phyloP scores from a whole-genome alignment of 2,797 vertebrate species.

The Oryzias sinensis region DNA sequence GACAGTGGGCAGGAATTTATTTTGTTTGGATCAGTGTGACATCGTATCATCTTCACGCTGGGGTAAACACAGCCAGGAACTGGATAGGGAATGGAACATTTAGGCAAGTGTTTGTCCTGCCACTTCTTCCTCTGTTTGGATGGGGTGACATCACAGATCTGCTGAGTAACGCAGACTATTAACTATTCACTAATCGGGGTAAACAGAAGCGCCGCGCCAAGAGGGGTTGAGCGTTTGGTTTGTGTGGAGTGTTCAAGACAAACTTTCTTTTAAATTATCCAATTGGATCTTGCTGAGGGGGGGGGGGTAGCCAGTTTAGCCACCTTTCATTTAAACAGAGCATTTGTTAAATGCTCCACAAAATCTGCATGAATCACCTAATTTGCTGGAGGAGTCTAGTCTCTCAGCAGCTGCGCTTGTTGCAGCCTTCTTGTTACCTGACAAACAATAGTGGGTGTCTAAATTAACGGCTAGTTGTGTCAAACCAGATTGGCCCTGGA shows the following conservation, averaged over 20 bases:
- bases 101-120: conserved; percentile 58
- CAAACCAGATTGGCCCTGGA: conserved; percentile 63
- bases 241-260: conserved; percentile 18
- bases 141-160: conserved; percentile 47
- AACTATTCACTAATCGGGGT: conserved; percentile 41
- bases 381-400: conserved; percentile 4
- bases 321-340: too few relatives aligned
- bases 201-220: conserved; percentile 33
- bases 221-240: conserved; percentile 12
- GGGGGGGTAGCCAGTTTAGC: too few relatives aligned
- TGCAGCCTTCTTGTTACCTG: conserved; percentile 35
- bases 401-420: conserved; percentile 44
- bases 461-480: conserved; percentile 70
- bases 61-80: conserved; percentile 53
- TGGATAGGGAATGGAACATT: conserved; percentile 77
- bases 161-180: conserved; percentile 42
- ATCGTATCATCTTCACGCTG: conserved; percentile 63
- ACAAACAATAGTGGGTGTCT: conserved; percentile 52
- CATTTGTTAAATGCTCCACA: not conserved
- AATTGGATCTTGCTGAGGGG: too few relatives aligned
- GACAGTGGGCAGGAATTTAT: conserved; percentile 71
- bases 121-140: conserved; percentile 57
- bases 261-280: not conserved
- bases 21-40: conserved; percentile 74
- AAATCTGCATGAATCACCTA: conserved; percentile 7